Evolutionary conservation across 2,888 invertebrate species (phyloP), one percentile per base, ranked within the genome.

Genomic region (Atrina japonica): DNA sequence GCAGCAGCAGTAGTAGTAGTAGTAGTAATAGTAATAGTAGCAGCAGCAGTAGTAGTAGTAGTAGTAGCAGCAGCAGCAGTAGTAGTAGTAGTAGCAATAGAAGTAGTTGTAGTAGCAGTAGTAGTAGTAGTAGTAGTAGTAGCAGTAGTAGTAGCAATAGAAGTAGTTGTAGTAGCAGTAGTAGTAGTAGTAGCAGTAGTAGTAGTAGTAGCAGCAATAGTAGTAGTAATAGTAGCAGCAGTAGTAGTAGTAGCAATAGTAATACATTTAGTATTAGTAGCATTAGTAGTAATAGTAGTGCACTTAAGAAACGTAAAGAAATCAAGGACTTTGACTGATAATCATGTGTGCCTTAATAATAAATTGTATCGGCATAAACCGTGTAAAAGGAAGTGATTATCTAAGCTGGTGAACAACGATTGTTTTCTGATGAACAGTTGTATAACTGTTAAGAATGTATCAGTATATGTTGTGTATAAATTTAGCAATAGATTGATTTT

Each of bases 121-220:
- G 43, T 25, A 66, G 56, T 43, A 66, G 56, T 43, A 66, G 66
- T 47, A 66, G 58, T 43, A 58, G 47, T 18, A 66, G 58, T 21
- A 66, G 58, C 25, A 58, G 58, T 25, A 58, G 40, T 43, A 66
- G 58, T 25, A 66, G 58, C 14, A 58, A 49, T 43, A 66, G 58
- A 16, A 66, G 40, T 41, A 66, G 58, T 27, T n/a, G n/a, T n/a
- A n/a, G n/a, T n/a, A n/a, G n/a, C n/a, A n/a, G n/a, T n/a, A n/a
- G n/a, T n/a, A n/a, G 50, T 21, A 58, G 58, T 45, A 66, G 58
- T 45, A 58, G 35, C 27, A 66, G 66, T 47, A 66, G 66, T 45
- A 66, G 66, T 58, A 66, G 66, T 47, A 27, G 47, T 43, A 58
- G 58, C 29, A 58, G 56, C 30, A 66, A 58, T 58, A 58, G 66